Evolutionary conservation across 2,888 invertebrate species (phyloP), one percentile per base, ranked within the genome.

Genomic region (Cantharis lateralis): DNA sequence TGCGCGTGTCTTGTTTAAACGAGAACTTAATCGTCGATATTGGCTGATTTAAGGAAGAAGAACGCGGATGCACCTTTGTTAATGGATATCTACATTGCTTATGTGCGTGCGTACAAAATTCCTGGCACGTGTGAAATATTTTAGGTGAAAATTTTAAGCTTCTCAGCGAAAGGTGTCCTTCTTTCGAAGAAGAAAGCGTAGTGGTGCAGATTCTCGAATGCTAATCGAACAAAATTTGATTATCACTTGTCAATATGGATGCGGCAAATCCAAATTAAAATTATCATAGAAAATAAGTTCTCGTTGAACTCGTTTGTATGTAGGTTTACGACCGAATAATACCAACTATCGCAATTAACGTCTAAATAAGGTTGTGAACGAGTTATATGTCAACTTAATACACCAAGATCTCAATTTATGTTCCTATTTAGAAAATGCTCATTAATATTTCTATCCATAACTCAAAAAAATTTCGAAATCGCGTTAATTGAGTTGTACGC

Each of bases 291-390:
- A 71, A 77, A 74, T 74, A 72, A 77, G 68, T 70, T 70, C 62
- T 68, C 64, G 71, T 68, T 74, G 73, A 74, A 78, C 78, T 76
- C 74, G 78, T 76, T 75, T 76, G 62, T 71, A 78, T 78, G 78
- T 78, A 78, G 78, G 78, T 78, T 78, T 78, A 78, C 71, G 78
- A 74, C 78, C 78, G 78, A 73, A 78, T 76, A 78, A 78, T 78
- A 77, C 70, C 71, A 76, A 72, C 75, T 72, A 75, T 76, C 62
- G 75, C 75, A 78, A 78, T 76, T 78, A 74, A 74, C 69, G 32
- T 28, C 78, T 72, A 73, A 75, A 78, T 72, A 78, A 75, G 78
- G 76, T 71, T 75, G 62, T 66, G 70, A 72, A 73, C 78, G 63
- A 73, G 71, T 72, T 75, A 48, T 75, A 75, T 64, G 71, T 71